Conservation (phyloP, 2,888 invertebrate genomes). For the Thecocarcelia acutangulata region DNA sequence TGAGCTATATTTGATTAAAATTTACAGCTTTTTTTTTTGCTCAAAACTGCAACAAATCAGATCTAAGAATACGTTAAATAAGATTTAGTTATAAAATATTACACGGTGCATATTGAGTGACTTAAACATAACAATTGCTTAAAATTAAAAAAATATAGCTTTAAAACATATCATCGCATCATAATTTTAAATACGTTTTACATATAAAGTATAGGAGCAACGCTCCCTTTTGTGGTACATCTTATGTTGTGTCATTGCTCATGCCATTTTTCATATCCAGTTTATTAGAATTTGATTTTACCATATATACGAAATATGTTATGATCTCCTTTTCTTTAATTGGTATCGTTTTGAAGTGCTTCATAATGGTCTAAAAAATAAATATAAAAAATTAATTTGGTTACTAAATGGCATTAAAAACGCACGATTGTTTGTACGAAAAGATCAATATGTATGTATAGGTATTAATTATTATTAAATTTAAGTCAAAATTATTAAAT, state of each 20-base stretch:
- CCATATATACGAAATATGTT: conserved; percentile 97
- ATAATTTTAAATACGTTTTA: conserved; percentile 45
- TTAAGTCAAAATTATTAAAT: no score
- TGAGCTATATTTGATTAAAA: conserved; percentile 16
- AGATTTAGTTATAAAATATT: conserved; percentile 57
- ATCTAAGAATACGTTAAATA: conserved; percentile 27
- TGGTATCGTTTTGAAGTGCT: conserved; percentile 97
- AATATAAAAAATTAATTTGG: conserved; percentile 46
- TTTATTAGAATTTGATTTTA: conserved; percentile 89
- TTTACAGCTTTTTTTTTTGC: conserved; percentile 31
- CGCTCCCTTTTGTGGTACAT: not conserved
- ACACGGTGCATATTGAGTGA: conserved; percentile 58
- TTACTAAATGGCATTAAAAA: no score
- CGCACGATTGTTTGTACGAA: no score
- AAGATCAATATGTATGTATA: no score
- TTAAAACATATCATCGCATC: conserved; percentile 22
- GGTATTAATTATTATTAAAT: no score
- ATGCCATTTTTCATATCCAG: conserved; percentile 81
- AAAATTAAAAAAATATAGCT: conserved; percentile 22
- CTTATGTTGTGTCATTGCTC: conserved; percentile 79
- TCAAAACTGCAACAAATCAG: conserved; percentile 34
- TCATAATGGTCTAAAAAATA: conserved; percentile 90
- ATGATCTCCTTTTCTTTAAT: conserved; percentile 97
- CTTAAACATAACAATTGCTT: conserved; percentile 67
- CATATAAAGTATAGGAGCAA: conserved; percentile 30